Base-by-base conservation (phyloP, 2,113 vertebrate genomes). In the Myxocyprinus asiaticus region DNA sequence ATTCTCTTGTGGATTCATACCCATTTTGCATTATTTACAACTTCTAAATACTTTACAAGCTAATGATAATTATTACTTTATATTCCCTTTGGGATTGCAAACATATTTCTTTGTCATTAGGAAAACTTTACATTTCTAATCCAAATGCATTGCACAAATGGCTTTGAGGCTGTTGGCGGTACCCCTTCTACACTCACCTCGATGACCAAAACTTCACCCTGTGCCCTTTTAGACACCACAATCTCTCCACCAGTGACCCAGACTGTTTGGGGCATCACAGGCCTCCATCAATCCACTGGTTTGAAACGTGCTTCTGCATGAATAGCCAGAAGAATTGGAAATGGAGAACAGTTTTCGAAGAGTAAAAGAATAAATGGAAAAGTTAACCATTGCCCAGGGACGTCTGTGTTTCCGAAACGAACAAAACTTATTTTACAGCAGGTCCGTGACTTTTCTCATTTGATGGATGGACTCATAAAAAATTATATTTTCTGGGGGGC, bases 351-450 rank as follows among this genome's bases (percentile, higher is more conserved):
- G 68, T 53, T 55, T 66, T 58, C 5, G 12, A 4, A 12, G 9
- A 4, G 68, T 80, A 72, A 75, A 78, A 80, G 87, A 87, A 33
- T 33, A 80, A 82, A 14, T n/a, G 61, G 22, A 76, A 68, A 64
- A 73, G 85, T 85, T 84, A 88, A 90, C 87, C 84, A 76, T 69
- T 58, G 48, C 82, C 88, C 74, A 82, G 82, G 89, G 88, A 88
- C 56, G 7, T 68, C 59, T 68, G 2, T 0, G 85, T 89, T 88
- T 87, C 83, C 77, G 74, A 81, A 77, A 33, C n/a, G 65, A 82
- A 72, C 59, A 14, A 55, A 68, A 74, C 17, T 69, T 43, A 81
- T 70, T 80, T 48, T 48, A 47, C 42, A 9, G 50, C 64, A 76
- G 58, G 65, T 69, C 65, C 42, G 6, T 48, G 58, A 67, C 17